Percentiles rank a stretch among this genome's conserved stretches.
Conservation (phyloP, 2,888 invertebrate genomes). For the Drosophila macrospina region DNA sequence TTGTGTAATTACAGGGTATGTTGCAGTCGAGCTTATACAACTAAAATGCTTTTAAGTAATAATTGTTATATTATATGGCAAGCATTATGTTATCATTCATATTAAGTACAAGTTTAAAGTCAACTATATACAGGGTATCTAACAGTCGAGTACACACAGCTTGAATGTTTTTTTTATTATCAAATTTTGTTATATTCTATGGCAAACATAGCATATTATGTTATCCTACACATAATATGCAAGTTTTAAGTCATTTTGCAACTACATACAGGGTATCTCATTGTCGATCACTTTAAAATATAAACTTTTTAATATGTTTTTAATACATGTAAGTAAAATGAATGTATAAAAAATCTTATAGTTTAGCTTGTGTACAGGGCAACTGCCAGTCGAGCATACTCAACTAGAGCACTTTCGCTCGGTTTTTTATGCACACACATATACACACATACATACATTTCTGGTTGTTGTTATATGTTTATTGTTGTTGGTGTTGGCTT, state of each 20-base stretch:
- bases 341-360: neutral
- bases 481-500: constrained; percentile 15
- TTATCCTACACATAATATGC: neutral
- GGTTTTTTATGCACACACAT: constrained; percentile 8
- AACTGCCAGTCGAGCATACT: neutral
- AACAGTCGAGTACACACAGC: neutral
- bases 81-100: no score
- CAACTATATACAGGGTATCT: constrained; percentile 5
- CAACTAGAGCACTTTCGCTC: neutral
- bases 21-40: no score
- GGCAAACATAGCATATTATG: neutral
- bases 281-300: neutral
- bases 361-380: neutral
- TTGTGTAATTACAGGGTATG: no score
- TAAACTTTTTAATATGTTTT: neutral
- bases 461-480: no score
- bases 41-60: no score
- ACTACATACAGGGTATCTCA: neutral
- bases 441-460: constrained; percentile 2
- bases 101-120: no score
- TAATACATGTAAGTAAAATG: neutral
- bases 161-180: neutral
- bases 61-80: no score
- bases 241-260: neutral
- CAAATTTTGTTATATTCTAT: neutral